Base-by-base conservation (phyloP, 2,797 vertebrate genomes). In the Enteromius radiatus region DNA sequence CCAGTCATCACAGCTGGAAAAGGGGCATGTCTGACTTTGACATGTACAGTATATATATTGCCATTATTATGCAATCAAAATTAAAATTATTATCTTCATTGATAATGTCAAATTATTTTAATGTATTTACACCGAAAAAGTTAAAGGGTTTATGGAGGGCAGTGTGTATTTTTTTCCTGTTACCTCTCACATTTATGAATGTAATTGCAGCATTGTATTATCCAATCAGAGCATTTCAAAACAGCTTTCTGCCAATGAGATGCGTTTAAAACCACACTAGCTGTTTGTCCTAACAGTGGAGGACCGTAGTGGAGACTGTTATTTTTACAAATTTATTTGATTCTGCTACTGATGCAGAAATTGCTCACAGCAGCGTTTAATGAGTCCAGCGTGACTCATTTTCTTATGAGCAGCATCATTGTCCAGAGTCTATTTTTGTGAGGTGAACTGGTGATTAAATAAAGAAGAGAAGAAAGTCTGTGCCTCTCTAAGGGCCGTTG, bases 301-400 rank as follows among this genome's bases (percentile, higher is more conserved):
- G 0, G 17, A 45, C n/a, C 0, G 2, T 45, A 19, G 45, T 71
- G 7, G 11, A 63, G 26, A 10, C 14, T 2, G 1, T 70, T 80
- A 21, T 56, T 54, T 71, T 61, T 26, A 15, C 5, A 56, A 36
- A 26, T 70, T 10, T 2, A 28, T 64, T 64, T 49, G n/a, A 23
- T 49, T 8, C 28, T 47, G 21, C 26, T 81, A 19, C 9, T 64
- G 43, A 31, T 41, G 33, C 43, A 65, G n/a, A 81, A 41, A 54
- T 38, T 5, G 8, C 61, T 17, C 4, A 15, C 26, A 45, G 38
- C 3, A 38, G n/a, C 67, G 12, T 84, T 41, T 49, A 81, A 82
- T 85, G 54, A 54, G 43, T 84, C 71, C 78, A 75, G 36, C 43
- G 41, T 82, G 74, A 88, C 81, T 78, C 81, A 31, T 69, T 75